Conservation (phyloP, 2,113 vertebrate species). For the Gadus macrocephalus region DNA sequence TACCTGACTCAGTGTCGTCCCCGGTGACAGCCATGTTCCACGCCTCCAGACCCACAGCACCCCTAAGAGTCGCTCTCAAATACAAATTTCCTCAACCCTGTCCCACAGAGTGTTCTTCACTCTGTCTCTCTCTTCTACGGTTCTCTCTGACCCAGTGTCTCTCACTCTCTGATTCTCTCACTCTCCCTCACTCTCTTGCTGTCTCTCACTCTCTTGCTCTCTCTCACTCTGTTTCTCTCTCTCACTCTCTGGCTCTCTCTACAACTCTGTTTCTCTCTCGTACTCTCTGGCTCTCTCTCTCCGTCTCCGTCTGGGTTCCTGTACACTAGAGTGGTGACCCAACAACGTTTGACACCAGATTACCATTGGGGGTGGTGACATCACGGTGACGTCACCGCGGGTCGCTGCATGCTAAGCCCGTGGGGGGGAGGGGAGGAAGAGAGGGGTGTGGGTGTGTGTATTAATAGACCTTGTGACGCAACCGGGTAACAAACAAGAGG, state of each 20-base stretch:
- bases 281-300: neutral
- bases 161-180: conserved; percentile 12
- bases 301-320: conserved; percentile 29
- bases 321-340: conserved; percentile 24
- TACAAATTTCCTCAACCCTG: neutral
- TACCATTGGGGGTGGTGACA: conserved; percentile 87
- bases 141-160: conserved; percentile 1
- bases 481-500: conserved; percentile 70
- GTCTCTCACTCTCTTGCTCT: conserved; percentile 16
- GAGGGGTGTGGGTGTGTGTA: conserved; percentile 35
- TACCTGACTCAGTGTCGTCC: conserved; percentile 90
- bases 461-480: conserved; percentile 73
- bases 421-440: conserved; percentile 4
- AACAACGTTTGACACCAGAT: conserved; percentile 60
- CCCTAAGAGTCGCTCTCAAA: neutral
- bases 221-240: conserved; percentile 16
- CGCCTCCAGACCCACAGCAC: conserved; percentile 67
- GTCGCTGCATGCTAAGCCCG: conserved; percentile 35
- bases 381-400: conserved; percentile 91
- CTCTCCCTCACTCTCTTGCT: conserved; percentile 26
- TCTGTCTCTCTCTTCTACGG: conserved; percentile 3
- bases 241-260: neutral
- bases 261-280: neutral
- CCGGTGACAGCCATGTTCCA: conserved; percentile 90
- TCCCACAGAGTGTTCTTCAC: neutral